Base-by-base conservation (phyloP, 2,888 invertebrate species). In the Theodoxus fluviatilis region DNA sequence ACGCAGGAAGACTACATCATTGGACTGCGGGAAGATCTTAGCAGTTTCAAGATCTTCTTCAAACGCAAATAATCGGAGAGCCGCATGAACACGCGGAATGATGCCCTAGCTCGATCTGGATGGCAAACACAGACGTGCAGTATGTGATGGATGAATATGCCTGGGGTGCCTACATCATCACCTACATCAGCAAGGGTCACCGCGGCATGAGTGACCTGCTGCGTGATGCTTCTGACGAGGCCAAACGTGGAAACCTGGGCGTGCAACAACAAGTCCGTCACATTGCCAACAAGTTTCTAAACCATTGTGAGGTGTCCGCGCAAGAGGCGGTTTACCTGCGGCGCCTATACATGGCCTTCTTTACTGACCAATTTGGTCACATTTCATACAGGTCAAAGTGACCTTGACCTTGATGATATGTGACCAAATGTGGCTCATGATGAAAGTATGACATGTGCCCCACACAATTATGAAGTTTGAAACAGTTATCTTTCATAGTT, bases 251-350 rank as follows among this genome's bases (percentile, higher is more conserved):
- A 0, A 73, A 76, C 55, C 3, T 18, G n/a, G 22, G 35, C 18
- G 18, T 75, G 0, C 69, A 69, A 55, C 64, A 75, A n/a, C 76
- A 78, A 47, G 67, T 80, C 3, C 68, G 70, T 33, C 15, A 25
- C 0, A 70, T 81, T 43, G 79, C 75, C 33, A 78, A 79, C 55
- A 75, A 75, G 49, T 80, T 81, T 67, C 66, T 80, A 0, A 80
- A 81, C 71, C 55, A 71, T 28, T 75, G 74, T 1, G 79, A 81
- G 72, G 72, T 83, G 2, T 73, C 75, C 64, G 80, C 80, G 2
- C 81, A 82, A 67, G 81, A 83, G 68, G 79, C 80, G 49, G 76
- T 69, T 1, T 80, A 76, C 71, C 68, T 76, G 3, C 43, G 75
- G 6, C 69, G n/a, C n/a, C n/a, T n/a, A n/a, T n/a, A n/a, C n/a